phyloP scores from a whole-genome alignment of 1,140 invertebrate species.

The Nomia melanderi region DNA sequence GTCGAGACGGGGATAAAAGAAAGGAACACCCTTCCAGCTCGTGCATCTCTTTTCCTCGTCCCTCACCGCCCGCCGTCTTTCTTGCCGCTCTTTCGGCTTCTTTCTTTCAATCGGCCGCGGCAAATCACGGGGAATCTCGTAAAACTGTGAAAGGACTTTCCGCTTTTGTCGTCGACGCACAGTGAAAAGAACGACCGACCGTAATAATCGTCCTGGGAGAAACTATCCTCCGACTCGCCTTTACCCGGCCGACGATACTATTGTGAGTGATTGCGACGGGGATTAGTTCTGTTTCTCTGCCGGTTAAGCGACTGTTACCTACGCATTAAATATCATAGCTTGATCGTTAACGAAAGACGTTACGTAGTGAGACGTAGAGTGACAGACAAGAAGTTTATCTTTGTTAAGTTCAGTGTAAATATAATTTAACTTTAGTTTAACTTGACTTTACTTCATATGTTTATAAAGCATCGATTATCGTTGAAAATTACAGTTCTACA shows the following conservation, averaged over 20 bases:
- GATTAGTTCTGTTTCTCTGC: slow-evolving; percentile 22
- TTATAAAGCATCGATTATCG: too few relatives aligned
- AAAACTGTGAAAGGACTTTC: slow-evolving; percentile 36
- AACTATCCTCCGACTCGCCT: slow-evolving; percentile 13
- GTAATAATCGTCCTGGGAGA: slow-evolving; percentile 40
- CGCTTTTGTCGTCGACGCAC: slow-evolving; percentile 31
- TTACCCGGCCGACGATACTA: not conserved
- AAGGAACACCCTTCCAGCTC: slow-evolving; percentile 51
- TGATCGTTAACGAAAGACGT: not conserved
- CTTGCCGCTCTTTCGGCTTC: slow-evolving; percentile 9
- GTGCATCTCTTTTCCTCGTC: slow-evolving; percentile 12
- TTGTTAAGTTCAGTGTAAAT: too few relatives aligned
- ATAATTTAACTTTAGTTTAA: too few relatives aligned
- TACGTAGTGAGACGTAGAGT: not conserved
- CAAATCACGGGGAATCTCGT: slow-evolving; percentile 54
- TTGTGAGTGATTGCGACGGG: slow-evolving; percentile 4
- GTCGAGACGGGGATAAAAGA: slow-evolving; percentile 56
- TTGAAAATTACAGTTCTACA: too few relatives aligned
- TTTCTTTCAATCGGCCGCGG: slow-evolving; percentile 45
- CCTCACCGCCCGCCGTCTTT: not conserved
- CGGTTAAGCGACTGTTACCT: slow-evolving; percentile 30
- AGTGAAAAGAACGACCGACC: slow-evolving; percentile 45
- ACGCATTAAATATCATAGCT: too few relatives aligned
- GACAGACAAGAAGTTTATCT: too few relatives aligned
- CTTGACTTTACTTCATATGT: too few relatives aligned